Percentiles rank a stretch among this genome's conserved stretches.
These are phyloP conservation scores for Drosophila bipectinata DNA, from an alignment of 1,140 invertebrate species.

Conservation along the genomic window DNA sequence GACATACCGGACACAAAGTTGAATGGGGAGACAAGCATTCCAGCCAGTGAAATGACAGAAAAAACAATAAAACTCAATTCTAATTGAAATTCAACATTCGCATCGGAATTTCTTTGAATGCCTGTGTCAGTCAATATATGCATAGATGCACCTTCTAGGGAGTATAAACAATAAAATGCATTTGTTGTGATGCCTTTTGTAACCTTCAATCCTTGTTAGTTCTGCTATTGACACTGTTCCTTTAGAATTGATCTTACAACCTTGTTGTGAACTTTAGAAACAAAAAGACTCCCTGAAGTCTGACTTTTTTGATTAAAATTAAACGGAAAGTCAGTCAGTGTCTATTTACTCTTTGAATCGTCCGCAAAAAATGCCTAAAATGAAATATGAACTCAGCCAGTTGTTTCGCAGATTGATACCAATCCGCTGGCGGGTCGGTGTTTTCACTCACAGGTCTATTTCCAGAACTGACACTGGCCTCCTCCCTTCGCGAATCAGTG, in stretches of 20 bases:
- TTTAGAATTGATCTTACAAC: too few relatives aligned
- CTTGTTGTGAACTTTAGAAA: too few relatives aligned
- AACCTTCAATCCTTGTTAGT: too few relatives aligned
- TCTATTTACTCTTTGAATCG: constrained; percentile 28
- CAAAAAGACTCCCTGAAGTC: neutral
- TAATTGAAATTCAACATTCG: neutral
- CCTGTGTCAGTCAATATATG: neutral
- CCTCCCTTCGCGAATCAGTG: constrained; percentile 9
- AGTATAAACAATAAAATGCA: neutral
- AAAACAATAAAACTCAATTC: neutral
- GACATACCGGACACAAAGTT: neutral
- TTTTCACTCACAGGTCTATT: constrained; percentile 34
- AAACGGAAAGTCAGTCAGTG: neutral
- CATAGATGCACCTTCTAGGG: neutral
- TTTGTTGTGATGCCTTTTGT: too few relatives aligned
- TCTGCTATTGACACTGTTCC: too few relatives aligned
- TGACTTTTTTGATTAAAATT: constrained; percentile 8
- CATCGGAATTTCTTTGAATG: constrained; percentile 4
- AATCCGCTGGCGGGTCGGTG: neutral
- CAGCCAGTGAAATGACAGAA: neutral
- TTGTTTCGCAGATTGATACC: constrained; percentile 22
- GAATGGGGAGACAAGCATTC: neutral
- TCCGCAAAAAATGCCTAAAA: neutral
- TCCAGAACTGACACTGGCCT: constrained; percentile 8
- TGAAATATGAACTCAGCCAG: constrained; percentile 37